Base-by-base conservation (phyloP, 1,140 invertebrate species). In the Bombus pascuorum region DNA sequence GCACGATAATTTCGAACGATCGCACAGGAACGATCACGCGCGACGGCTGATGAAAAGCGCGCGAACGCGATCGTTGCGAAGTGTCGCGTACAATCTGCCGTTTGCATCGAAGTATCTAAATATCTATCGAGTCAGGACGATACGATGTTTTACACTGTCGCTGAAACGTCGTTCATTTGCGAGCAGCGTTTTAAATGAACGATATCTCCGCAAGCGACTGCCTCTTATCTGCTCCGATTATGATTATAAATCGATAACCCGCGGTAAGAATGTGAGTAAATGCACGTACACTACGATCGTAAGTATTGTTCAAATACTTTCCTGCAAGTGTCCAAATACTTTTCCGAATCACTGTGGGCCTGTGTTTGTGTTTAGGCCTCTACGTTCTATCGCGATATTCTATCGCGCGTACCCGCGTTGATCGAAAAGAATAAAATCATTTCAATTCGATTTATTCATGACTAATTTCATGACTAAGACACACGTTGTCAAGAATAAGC, bases 231-330 rank as follows among this genome's bases (percentile, higher is more conserved):
- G 15, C 28, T 15, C 12, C 81, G 85, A 87, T 89, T 89, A 86
- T 73, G 84, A 89, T 86, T 89, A 87, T 62, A 44, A 90, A 89
- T 89, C 85, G 89, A 90, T 90, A 90, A 89, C 81, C 68, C 74
- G 57, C 62, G 57, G 42, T 22, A 76, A 89, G 73, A 74, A 47
- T 72, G 70, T 75, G 76, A 76, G n/a, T 34, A 73, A 62, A 85
- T 68, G 79, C 73, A 77, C 73, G 62, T 57, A 87, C 47, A 57
- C 47, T 53, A 53, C 47, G 18, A 53, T 53, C 47, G 47, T 53
- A 53, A 8, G 47, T 53, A 53, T 53, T 2, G 47, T 53, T 8
- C 47, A 53, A 22, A 53, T 53, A 53, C 1, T 2, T 53, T 53
- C 22, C 8, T 53, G 47, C 18, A 18, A 53, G 18, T 8, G 47